Base-by-base conservation (phyloP, 1,140 invertebrate genomes). In the Drosophila albomicans region DNA sequence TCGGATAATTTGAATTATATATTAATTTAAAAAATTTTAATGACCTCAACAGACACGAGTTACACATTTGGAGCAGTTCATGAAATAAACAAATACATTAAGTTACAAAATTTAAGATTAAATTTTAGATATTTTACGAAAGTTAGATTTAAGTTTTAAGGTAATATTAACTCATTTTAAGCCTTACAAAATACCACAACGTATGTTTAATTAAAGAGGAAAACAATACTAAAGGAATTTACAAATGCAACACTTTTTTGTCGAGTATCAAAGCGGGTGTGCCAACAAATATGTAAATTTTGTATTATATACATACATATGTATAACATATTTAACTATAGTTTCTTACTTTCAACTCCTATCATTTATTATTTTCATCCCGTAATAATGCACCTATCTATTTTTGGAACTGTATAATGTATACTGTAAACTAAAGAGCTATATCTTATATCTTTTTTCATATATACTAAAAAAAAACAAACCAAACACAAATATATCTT, bases 221-320 rank as follows among this genome's bases (percentile, higher is more conserved):
- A 49, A 43, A 11, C 51, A 32, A 7, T 35, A 16, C 51, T 30
- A 7, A 43, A 28, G 38, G 1, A 45, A 58, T 58, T 58, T 45
- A 16, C 30, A 56, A 32, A 15, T 59, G 49, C 16, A 46, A 62
- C 54, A 57, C 51, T 58, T 25, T 25, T 73, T 32, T 66, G 70
- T 81, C 80, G 58, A 88, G 84, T 88, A 88, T 87, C 79, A 87
- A 91, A 86, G 66, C 81, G 81, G 80, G 82, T 91, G 87, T 91
- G 87, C 87, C 87, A 91, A 91, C 80, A 91, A 91, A 91, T 91
- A 87, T 86, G 85, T 88, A 85, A 57, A 85, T 89, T 89, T 88
- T 87, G 70, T 81, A 91, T 57, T 54, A 64, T 78, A 58, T 66
- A 45, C 5, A 25, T 28, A 13, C 7, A 38, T 38, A 11, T 38